Evolutionary conservation across 2,888 invertebrate species (phyloP).

Genomic region (Pandemis corylana): DNA sequence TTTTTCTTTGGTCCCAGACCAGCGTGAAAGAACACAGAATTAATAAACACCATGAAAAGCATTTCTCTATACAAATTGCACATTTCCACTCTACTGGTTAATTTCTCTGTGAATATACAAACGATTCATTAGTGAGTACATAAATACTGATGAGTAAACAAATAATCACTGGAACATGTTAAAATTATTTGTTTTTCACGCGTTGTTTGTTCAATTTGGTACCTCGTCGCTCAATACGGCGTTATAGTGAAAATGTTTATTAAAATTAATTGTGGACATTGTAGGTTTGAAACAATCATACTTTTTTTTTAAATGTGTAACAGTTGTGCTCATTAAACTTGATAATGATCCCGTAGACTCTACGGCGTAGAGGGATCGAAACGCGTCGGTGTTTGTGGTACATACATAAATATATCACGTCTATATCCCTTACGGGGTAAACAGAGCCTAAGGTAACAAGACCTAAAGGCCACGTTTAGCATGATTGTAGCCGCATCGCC

Average conservation of each 20-base stretch:
- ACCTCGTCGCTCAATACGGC: slow-evolving; percentile 1
- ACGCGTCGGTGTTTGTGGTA: no score
- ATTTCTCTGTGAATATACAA: not conserved
- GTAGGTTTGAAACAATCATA: not conserved
- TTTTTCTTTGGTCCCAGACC: no score
- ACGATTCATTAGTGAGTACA: slow-evolving; percentile 5
- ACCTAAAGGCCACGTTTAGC: no score
- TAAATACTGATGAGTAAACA: not conserved
- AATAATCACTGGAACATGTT: not conserved
- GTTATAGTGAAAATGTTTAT: not conserved
- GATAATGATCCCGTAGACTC: no score
- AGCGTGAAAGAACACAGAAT: no score
- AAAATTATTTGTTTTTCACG: slow-evolving; percentile 19
- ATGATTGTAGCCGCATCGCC: no score
- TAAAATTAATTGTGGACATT: not conserved
- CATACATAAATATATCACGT: no score
- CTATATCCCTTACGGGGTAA: no score
- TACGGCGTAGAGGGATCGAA: no score
- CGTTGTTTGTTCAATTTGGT: not conserved
- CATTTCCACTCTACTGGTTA: not conserved
- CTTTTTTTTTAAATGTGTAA: no score
- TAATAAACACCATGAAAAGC: not conserved
- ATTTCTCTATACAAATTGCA: not conserved
- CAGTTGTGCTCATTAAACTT: no score
- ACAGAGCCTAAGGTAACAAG: no score